A percentile compares a stretch with the other conserved stretches of the same genome.
Conservation (phyloP, 2,888 invertebrate species). For the Drosophila pseudotalamancana region DNA sequence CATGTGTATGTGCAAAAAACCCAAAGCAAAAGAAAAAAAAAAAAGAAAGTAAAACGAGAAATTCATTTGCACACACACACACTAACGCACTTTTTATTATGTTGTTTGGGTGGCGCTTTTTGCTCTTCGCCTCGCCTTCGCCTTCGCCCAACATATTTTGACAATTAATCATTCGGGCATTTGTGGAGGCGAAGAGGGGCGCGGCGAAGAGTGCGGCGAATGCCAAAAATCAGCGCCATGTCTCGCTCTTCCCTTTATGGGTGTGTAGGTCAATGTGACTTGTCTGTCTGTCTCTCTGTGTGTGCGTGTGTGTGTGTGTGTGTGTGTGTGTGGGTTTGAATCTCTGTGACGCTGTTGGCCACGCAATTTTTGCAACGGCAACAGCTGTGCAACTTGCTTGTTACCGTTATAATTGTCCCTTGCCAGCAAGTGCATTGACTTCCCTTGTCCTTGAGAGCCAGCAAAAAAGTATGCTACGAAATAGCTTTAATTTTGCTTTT, state of each 20-base stretch:
- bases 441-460: slow-evolving; percentile 26
- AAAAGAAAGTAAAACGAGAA: not conserved
- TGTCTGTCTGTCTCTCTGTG: slow-evolving; percentile 34
- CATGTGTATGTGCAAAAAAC: slow-evolving; percentile 11
- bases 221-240: slow-evolving; percentile 66
- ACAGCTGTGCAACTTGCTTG: slow-evolving; percentile 41
- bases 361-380: slow-evolving; percentile 35
- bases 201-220: not conserved
- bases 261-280: slow-evolving; percentile 66
- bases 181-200: slow-evolving; percentile 13
- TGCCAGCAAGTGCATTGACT: slow-evolving; percentile 42
- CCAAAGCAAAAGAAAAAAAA: slow-evolving; percentile 24
- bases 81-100: slow-evolving; percentile 71
- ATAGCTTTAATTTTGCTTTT: not conserved
- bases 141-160: slow-evolving; percentile 73
- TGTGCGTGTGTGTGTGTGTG: slow-evolving; percentile 27
- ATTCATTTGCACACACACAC: slow-evolving; percentile 54
- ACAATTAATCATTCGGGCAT: slow-evolving; percentile 76
- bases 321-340: slow-evolving; percentile 2
- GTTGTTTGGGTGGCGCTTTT: slow-evolving; percentile 56
- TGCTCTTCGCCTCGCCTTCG: slow-evolving; percentile 23
- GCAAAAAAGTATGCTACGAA: slow-evolving; percentile 51
- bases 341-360: slow-evolving; percentile 37
- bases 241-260: slow-evolving; percentile 34
- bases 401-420: slow-evolving; percentile 9